Evolutionary conservation across 2,888 invertebrate species (phyloP), one percentile per base, ranked within the genome.

Genomic region (Drosophila emarginata): DNA sequence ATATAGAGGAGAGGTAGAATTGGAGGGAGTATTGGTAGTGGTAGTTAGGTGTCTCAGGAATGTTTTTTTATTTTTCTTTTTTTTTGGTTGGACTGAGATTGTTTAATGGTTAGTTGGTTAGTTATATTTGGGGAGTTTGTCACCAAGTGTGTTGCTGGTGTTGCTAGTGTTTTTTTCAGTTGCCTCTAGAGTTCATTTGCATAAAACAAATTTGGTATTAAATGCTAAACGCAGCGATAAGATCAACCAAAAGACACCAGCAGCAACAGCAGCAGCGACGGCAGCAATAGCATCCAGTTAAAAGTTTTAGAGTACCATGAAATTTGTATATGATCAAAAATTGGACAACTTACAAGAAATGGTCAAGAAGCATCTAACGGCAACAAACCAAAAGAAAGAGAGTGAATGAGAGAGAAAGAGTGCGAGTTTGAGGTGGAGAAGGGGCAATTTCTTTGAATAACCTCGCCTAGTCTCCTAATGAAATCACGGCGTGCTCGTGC

Each of bases 141-240:
- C 78, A 78, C 78, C 80, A 80, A 76, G 73, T 73, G 74, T 69
- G 67, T 67, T 56, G 21, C 67, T 50, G 37, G 61, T 70, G 69
- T 62, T 56, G 65, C 57, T 52, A 28, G 21, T 57, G 65, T 45
- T 67, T 75, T 71, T 45, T 70, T n/a, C n/a, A 66, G 52, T 21
- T 12, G 65, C 36, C 56, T 64, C 52, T 23, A 69, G 71, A 70
- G 83, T 85, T 87, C 88, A 89, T 89, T 89, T 89, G 90, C 90
- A 89, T 89, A 89, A 88, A 89, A 89, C 90, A 89, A 89, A 89
- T 89, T 89, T 88, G 86, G 87, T 84, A 89, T 89, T 89, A 89
- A 89, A 89, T 88, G 82, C 88, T 89, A 85, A 84, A 79, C 74
- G 72, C 67, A 60, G 59, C 75, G 90, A 89, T 89, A 89, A 89